These are phyloP conservation scores for Tetragnatha montana DNA, from an alignment of 2,888 invertebrate species.

Conservation along the genomic window DNA sequence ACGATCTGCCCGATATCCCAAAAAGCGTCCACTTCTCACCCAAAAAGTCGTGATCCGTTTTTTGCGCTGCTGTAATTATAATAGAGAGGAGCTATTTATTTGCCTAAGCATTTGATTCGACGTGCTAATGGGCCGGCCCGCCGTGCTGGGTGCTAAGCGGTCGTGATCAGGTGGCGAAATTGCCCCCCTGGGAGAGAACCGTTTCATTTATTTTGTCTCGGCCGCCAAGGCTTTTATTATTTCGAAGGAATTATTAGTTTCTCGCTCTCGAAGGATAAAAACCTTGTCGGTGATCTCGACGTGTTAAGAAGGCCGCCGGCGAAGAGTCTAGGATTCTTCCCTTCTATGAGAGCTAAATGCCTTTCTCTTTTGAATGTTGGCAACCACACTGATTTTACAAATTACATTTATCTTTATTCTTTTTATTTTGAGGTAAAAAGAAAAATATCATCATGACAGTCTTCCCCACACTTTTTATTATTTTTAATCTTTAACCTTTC, in stretches of 20 bases:
- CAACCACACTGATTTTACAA: too few species aligned
- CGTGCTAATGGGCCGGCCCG: slow-evolving; percentile 53
- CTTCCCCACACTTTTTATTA: too few species aligned
- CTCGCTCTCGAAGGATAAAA: slow-evolving; percentile 45
- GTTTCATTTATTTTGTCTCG: slow-evolving; percentile 17
- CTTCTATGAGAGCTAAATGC: too few species aligned
- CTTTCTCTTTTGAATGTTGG: too few species aligned
- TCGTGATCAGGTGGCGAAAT: slow-evolving; percentile 63
- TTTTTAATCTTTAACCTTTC: too few species aligned
- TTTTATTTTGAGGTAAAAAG: too few species aligned
- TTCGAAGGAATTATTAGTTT: slow-evolving; percentile 54
- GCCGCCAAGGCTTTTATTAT: slow-evolving; percentile 30
- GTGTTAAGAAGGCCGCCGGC: slow-evolving; percentile 51
- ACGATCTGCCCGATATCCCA: slow-evolving; percentile 48
- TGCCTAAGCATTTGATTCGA: slow-evolving; percentile 67
- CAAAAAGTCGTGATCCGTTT: slow-evolving; percentile 60
- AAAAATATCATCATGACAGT: too few species aligned
- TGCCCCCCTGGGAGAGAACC: slow-evolving; percentile 35
- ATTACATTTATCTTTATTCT: too few species aligned
- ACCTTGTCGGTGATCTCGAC: slow-evolving; percentile 43
- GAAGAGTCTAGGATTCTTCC: background rate
- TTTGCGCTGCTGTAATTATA: slow-evolving; percentile 60
- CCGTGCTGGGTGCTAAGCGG: slow-evolving; percentile 36
- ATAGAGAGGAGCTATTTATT: slow-evolving; percentile 67
- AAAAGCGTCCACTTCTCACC: slow-evolving; percentile 56